Base-by-base conservation (phyloP, 2,888 invertebrate genomes). In the Agrotis segetum region DNA sequence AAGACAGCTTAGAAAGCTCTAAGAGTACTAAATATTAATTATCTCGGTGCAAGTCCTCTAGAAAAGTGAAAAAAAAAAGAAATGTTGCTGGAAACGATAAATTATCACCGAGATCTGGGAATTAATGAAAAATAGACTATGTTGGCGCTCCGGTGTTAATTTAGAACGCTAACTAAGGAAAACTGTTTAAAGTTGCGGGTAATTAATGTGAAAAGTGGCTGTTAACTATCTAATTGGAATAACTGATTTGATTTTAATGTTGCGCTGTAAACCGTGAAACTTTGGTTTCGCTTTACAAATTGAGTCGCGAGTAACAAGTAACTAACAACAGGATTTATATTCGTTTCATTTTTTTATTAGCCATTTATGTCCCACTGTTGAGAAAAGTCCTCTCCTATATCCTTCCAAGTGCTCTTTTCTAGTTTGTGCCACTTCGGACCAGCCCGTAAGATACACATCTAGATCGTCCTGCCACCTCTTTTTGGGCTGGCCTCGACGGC, bases 11-110 rank as follows among this genome's bases (percentile, higher is more conserved):
- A 77, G 68, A 68, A 78, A 72, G 60, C 77, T 65, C 64, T 71
- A 59, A 14, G 52, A 63, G 71, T 63, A 59, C 76, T 81, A 83
- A 83, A 83, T 83, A 83, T 83, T 83, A 83, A 83, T 83, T 83
- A 81, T 59, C 76, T 55, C 65, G 56, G 63, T 69, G 67, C 69
- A 68, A 72, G 62, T 63, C 47, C 17, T 67, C 52, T 29, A 55
- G 44, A 59, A 64, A 77, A 79, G 52, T 60, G 50, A 62, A 67
- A 73, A 66, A 74, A 82, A 66, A 68, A 70, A 66, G 46, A 17
- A 73, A 70, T 56, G 67, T 24, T 65, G 67, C 53, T 46, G 47
- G 50, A 11, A 55, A 68, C 73, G 67, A 84, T 76, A 77, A 84
- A 82, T 84, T 74, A 79, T 59, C 63, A 40, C 67, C 52, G 53